phyloP scores from a whole-genome alignment of 2,113 vertebrate species.

The Hyla sarda region DNA sequence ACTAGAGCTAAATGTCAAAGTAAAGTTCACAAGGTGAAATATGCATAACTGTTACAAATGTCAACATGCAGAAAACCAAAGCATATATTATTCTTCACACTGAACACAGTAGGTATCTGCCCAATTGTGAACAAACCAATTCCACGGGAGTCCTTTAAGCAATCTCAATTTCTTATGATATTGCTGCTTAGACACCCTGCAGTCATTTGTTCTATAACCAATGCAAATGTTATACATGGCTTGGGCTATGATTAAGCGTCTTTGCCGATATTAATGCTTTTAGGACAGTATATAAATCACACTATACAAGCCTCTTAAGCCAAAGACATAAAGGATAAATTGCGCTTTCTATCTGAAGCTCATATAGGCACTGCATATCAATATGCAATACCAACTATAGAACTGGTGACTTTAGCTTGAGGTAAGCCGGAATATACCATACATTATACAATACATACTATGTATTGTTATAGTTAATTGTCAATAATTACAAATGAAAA shows the following conservation, averaged over 20 bases:
- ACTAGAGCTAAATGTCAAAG: constrained; percentile 51
- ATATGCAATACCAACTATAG: background rate
- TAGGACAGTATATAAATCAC: constrained; percentile 11
- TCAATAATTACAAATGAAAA: too few relatives aligned
- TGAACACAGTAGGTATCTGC: constrained; percentile 23
- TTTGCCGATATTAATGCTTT: constrained; percentile 27
- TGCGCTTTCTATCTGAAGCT: background rate
- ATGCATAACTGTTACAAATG: constrained; percentile 57
- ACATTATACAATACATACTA: background rate
- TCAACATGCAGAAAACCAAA: constrained; percentile 54
- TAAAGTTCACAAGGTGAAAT: constrained; percentile 57
- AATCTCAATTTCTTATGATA: constrained; percentile 23
- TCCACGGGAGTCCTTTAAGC: constrained; percentile 29
- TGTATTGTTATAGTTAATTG: too few relatives aligned
- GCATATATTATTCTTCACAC: constrained; percentile 48
- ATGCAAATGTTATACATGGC: constrained; percentile 4
- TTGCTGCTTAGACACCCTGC: constrained; percentile 31
- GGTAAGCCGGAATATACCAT: background rate
- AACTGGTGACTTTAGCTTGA: background rate
- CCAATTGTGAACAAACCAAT: constrained; percentile 16
- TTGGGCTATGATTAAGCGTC: background rate
- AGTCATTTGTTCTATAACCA: constrained; percentile 15
- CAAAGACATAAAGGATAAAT: constrained; percentile 6
- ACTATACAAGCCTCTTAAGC: background rate
- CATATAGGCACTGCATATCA: background rate